These are phyloP conservation scores for Cuculus canorus DNA, from an alignment of 2,797 vertebrate species.

Conservation along the genomic window DNA sequence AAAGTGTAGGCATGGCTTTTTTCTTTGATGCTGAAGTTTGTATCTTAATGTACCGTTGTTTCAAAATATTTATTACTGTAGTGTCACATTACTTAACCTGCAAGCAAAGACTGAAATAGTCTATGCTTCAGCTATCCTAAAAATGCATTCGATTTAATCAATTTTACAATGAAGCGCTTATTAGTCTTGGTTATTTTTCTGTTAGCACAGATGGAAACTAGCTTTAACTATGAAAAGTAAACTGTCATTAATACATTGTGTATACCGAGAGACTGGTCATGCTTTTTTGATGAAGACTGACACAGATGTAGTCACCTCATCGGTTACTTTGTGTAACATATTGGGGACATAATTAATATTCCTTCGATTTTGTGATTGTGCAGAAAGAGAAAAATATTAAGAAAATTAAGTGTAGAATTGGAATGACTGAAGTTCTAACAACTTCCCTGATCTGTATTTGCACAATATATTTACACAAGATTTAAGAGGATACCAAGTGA, in stretches of 20 bases:
- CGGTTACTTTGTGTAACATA: background rate
- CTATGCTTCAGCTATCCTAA: background rate
- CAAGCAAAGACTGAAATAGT: background rate
- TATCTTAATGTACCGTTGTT: background rate
- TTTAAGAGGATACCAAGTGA: background rate
- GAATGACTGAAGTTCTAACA: background rate
- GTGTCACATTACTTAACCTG: background rate
- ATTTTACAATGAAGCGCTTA: background rate
- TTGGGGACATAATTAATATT: background rate
- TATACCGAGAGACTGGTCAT: background rate
- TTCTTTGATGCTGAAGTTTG: background rate
- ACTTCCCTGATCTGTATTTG: background rate
- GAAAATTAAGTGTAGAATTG: background rate
- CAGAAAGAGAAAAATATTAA: background rate
- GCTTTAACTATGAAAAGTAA: background rate
- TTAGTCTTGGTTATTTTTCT: background rate
- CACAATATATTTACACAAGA: background rate
- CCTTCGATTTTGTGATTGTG: background rate
- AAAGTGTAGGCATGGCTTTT: background rate
- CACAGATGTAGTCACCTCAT: rapidly evolving
- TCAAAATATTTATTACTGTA: background rate
- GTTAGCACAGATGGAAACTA: background rate
- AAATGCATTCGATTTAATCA: background rate
- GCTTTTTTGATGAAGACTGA: background rate
- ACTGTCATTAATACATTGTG: background rate